Conservation (phyloP, 2,888 invertebrate species). For the Blastobasis adustella region DNA sequence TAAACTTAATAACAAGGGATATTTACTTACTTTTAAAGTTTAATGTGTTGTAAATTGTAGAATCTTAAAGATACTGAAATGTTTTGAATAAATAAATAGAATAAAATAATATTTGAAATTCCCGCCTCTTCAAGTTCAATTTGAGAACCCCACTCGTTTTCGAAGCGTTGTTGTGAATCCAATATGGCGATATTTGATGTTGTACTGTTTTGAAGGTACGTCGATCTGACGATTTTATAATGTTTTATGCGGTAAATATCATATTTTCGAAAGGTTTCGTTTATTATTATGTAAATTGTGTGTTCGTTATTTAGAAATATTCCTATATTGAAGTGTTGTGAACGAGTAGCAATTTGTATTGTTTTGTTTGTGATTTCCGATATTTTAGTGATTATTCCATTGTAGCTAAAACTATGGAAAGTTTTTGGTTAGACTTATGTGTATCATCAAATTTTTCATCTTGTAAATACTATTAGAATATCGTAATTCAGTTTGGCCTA, state of each 20-base stretch:
- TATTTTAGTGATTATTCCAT: conserved; percentile 60
- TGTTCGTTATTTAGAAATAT: conserved; percentile 28
- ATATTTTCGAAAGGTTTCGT: conserved; percentile 38
- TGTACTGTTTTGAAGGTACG: conserved; percentile 75
- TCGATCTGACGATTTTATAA: conserved; percentile 72
- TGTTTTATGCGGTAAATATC: conserved; percentile 65
- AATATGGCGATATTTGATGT: conserved; percentile 80
- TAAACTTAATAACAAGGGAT: too few relatives aligned
- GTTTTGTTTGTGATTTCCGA: conserved; percentile 73
- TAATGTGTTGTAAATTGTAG: too few relatives aligned
- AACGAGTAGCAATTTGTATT: conserved; percentile 64
- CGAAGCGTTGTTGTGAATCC: conserved; percentile 83
- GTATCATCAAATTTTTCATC: conserved; percentile 21
- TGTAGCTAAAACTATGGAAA: conserved; percentile 42
- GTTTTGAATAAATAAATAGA: too few relatives aligned
- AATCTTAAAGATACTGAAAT: too few relatives aligned
- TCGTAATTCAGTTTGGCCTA: conserved; percentile 33
- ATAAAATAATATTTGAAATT: conserved; percentile 31
- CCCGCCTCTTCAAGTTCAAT: conserved; percentile 43
- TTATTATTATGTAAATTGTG: conserved; percentile 25
- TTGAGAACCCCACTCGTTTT: conserved; percentile 71
- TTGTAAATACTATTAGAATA: conserved; percentile 12
- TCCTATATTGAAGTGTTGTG: conserved; percentile 34
- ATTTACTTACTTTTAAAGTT: too few relatives aligned
- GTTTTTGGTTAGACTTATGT: conserved; percentile 26